Evolutionary conservation across 37 sponge, comb jelly and placozoan genomes (phyloP).

Genomic region (Haliclona indistincta): DNA sequence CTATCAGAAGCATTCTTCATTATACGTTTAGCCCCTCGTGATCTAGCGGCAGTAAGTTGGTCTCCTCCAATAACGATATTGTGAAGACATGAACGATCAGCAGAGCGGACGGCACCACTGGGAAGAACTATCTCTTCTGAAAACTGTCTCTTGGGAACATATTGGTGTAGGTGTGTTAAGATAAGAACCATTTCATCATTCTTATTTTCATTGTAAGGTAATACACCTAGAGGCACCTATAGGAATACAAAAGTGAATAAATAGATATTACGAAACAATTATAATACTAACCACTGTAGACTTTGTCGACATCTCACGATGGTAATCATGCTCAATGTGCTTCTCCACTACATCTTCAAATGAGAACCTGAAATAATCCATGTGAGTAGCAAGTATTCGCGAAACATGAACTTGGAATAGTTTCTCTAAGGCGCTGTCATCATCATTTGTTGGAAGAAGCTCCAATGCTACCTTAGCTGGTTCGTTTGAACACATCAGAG

Average conservation of each 20-base stretch:
- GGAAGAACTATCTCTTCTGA: not conserved
- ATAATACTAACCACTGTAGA: not conserved
- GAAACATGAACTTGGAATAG: not conserved
- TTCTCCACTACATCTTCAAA: too few species aligned
- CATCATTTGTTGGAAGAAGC: not conserved
- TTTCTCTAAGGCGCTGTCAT: not conserved
- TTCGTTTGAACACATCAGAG: not conserved
- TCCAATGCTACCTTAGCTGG: not conserved
- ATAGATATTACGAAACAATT: not conserved
- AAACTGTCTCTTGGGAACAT: slow-evolving; percentile 3
- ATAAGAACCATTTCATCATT: slow-evolving; percentile 10
- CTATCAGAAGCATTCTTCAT: not conserved
- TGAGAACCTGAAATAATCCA: too few species aligned
- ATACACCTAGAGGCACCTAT: slow-evolving; percentile 17
- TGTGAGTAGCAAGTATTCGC: too few species aligned
- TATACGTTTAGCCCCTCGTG: not conserved
- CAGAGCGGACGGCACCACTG: not conserved
- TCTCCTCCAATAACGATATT: slow-evolving; percentile 9
- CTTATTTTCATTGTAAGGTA: slow-evolving; percentile 18
- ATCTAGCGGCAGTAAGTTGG: slow-evolving; percentile 16
- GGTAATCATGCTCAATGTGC: too few species aligned
- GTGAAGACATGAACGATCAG: not conserved
- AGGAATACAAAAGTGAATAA: not conserved
- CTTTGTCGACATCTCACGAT: slow-evolving; percentile 6
- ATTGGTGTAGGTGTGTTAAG: not conserved